These are phyloP conservation scores for Synanthedon tipuliformis DNA, from an alignment of 2,888 invertebrate species.

Conservation along the genomic window DNA sequence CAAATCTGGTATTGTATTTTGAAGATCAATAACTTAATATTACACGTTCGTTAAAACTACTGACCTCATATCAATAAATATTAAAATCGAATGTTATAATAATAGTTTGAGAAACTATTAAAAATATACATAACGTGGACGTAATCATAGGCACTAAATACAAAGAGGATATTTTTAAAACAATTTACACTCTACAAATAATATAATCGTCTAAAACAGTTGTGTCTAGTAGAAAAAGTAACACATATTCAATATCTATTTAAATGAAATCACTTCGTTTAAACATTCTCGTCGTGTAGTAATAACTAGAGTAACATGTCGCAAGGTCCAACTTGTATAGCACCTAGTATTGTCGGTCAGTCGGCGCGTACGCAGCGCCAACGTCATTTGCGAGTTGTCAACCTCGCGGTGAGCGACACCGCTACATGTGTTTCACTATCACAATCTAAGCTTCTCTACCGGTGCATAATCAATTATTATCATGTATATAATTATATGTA, in stretches of 20 bases:
- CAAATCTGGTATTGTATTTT: slow-evolving; percentile 40
- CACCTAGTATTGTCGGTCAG: slow-evolving; percentile 70
- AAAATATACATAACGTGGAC: slow-evolving; percentile 57
- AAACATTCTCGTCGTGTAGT: slow-evolving; percentile 37
- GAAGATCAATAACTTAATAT: slow-evolving; percentile 37
- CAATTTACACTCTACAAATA: slow-evolving; percentile 60
- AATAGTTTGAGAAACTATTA: slow-evolving; percentile 43
- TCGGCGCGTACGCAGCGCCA: slow-evolving; percentile 38
- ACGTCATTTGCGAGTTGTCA: slow-evolving; percentile 50
- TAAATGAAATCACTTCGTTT: slow-evolving; percentile 50
- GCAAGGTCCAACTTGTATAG: slow-evolving; percentile 64
- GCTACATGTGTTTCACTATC: slow-evolving; percentile 53
- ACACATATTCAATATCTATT: slow-evolving; percentile 58
- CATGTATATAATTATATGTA: slow-evolving; percentile 48
- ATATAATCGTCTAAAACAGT: slow-evolving; percentile 46
- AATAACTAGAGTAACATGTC: slow-evolving; percentile 56
- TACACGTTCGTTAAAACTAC: slow-evolving; percentile 44
- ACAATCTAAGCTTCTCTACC: slow-evolving; percentile 67
- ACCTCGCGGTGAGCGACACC: slow-evolving; percentile 33
- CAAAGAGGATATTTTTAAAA: slow-evolving; percentile 47
- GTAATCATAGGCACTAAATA: slow-evolving; percentile 56
- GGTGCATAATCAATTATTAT: slow-evolving; percentile 63
- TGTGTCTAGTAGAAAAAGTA: slow-evolving; percentile 53
- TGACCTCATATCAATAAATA: slow-evolving; percentile 66
- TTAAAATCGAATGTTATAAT: slow-evolving; percentile 50